A percentile compares a stretch with the other conserved stretches of the same genome.
These are phyloP conservation scores for Edolisoma coerulescens DNA, from an alignment of 2,113 vertebrate species.

Conservation along the genomic window DNA sequence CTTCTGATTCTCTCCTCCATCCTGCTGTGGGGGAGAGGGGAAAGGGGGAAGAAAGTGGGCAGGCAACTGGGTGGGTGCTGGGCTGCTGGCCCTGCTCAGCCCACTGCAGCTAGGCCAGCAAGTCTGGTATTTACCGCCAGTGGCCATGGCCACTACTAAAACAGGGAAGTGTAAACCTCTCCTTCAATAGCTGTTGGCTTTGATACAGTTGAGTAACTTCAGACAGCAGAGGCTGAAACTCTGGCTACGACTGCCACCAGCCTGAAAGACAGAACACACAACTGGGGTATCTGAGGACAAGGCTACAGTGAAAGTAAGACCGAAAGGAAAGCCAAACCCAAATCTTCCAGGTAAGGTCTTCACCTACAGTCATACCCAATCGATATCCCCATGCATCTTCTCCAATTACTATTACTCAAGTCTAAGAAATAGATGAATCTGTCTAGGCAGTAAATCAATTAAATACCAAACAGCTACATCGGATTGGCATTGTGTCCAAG, in stretches of 20 bases:
- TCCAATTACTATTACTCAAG: neutral
- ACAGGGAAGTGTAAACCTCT: neutral
- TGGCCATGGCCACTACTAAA: neutral
- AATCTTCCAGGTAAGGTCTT: neutral
- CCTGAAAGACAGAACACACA: neutral
- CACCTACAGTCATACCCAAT: neutral
- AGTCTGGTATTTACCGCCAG: neutral
- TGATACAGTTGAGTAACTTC: neutral
- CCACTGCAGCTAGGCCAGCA: neutral
- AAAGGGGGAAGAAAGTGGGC: neutral
- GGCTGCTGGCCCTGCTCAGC: neutral
- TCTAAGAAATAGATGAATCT: neutral
- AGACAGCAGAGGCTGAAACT: neutral
- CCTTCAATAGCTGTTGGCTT: neutral
- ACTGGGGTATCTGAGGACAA: neutral
- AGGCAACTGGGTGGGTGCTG: neutral
- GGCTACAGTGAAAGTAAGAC: neutral
- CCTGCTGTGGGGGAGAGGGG: fast-evolving
- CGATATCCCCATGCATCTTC: neutral
- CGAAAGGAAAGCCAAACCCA: neutral
- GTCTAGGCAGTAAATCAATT: neutral
- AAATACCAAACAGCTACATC: neutral
- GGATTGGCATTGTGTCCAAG: neutral
- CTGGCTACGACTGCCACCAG: neutral
- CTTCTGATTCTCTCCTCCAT: neutral